phyloP scores from a whole-genome alignment of 2,888 invertebrate species.

The Agonum fuliginosum region DNA sequence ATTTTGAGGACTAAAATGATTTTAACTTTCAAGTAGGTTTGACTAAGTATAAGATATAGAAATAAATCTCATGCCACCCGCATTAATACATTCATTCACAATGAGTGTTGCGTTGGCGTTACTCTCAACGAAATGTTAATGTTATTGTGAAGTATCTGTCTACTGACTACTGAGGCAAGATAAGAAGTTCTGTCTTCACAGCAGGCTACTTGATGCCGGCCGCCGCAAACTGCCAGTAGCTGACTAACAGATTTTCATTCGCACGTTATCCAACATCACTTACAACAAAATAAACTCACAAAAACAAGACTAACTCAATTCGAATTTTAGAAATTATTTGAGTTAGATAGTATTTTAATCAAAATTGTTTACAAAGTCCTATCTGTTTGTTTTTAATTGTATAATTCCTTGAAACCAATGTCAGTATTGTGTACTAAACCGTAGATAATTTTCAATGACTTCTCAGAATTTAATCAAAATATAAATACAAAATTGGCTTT shows the following conservation, averaged over 20 bases:
- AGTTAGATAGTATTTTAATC: too few species aligned
- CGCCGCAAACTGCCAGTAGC: slow-evolving; percentile 7
- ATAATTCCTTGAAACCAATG: slow-evolving; percentile 20
- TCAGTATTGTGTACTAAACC: not conserved
- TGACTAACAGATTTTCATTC: not conserved
- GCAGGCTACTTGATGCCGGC: not conserved
- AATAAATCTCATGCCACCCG: too few species aligned
- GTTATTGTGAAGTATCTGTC: not conserved
- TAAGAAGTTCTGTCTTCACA: slow-evolving; percentile 31
- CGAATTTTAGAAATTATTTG: too few species aligned
- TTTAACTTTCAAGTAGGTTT: too few species aligned
- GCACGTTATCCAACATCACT: not conserved
- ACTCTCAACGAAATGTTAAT: slow-evolving; percentile 30
- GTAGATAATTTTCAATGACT: not conserved
- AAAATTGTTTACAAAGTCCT: too few species aligned
- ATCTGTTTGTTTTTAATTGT: not conserved
- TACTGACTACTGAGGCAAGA: not conserved
- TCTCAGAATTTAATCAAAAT: slow-evolving; percentile 15
- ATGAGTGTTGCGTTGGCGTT: too few species aligned
- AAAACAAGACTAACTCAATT: too few species aligned
- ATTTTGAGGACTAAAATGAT: too few species aligned
- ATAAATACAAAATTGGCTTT: slow-evolving; percentile 25
- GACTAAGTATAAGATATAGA: too few species aligned
- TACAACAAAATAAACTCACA: slow-evolving; percentile 1
- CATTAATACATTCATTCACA: too few species aligned